These are phyloP conservation scores for Eulemur macaco DNA, from an alignment of 2,113 vertebrate genomes.

Conservation along the genomic window DNA sequence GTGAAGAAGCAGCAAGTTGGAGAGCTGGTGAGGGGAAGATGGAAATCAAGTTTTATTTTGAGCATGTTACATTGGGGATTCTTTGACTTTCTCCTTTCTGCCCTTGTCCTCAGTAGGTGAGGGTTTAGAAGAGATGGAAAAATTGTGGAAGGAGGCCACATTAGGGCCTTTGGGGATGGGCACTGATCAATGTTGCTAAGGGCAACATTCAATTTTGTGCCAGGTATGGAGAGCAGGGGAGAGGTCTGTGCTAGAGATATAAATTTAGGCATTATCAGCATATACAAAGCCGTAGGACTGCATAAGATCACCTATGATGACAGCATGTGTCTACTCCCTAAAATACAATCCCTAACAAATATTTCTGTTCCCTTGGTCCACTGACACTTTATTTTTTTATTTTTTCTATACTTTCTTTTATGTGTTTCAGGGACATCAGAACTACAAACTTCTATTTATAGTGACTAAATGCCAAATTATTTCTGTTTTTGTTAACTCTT, in stretches of 20 bases:
- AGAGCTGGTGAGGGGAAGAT: not conserved
- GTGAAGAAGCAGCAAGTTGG: not conserved
- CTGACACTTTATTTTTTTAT: not conserved
- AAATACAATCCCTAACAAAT: not conserved
- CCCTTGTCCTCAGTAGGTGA: not conserved
- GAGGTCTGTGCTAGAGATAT: not conserved
- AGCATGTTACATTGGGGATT: not conserved
- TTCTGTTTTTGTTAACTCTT: not conserved
- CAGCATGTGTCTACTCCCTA: not conserved
- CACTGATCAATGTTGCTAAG: not conserved
- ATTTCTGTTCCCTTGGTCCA: not conserved
- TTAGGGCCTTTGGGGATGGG: rapidly evolving
- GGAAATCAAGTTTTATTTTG: not conserved
- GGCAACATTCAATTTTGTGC: not conserved
- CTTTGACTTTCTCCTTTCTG: not conserved
- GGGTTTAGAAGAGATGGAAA: not conserved
- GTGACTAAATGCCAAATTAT: not conserved
- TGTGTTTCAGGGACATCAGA: not conserved
- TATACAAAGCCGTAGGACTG: not conserved
- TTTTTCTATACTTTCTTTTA: not conserved
- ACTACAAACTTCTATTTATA: not conserved
- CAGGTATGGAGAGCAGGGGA: not conserved
- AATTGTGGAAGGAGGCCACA: not conserved
- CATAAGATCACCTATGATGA: not conserved
- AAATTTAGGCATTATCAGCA: not conserved